Percentiles rank a stretch among this genome's conserved stretches.
Conservation (phyloP, 2,797 vertebrate genomes). For the Ibycter americanus region DNA sequence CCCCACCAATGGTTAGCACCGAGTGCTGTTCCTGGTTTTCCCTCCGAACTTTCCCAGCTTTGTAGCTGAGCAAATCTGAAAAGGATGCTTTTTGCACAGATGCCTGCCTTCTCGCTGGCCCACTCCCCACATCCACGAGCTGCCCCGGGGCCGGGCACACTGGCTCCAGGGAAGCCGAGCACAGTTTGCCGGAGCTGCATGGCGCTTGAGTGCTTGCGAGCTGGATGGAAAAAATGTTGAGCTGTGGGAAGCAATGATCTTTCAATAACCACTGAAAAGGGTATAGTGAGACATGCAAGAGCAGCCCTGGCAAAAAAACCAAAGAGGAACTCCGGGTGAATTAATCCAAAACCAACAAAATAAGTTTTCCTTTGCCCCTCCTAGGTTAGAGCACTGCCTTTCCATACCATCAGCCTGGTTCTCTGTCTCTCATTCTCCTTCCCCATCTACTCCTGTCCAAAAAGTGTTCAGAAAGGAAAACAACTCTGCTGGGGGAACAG, state of each 20-base stretch:
- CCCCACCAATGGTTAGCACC: not conserved
- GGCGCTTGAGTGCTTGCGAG: not conserved
- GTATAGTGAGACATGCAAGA: slow-evolving; percentile 25
- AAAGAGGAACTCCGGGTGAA: not conserved
- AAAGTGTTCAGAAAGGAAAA: not conserved
- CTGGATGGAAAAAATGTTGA: slow-evolving; percentile 24
- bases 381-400: not conserved
- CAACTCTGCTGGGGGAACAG: not conserved
- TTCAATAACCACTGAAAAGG: slow-evolving; percentile 18
- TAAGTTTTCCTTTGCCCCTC: slow-evolving; percentile 22
- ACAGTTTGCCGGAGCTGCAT: not conserved
- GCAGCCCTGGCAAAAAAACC: slow-evolving; percentile 32
- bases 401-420: not conserved
- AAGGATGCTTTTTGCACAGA: not conserved
- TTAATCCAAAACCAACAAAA: slow-evolving; percentile 28
- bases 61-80: not conserved
- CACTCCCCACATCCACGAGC: not conserved
- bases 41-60: not conserved
- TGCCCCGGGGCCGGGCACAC: rapidly evolving
- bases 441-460: not conserved
- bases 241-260: slow-evolving; percentile 17
- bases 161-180: not conserved
- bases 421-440: not conserved
- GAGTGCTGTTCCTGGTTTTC: not conserved
- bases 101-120: not conserved